Conservation (phyloP, 2,113 vertebrate genomes). For the Rhizomys pruinosus region DNA sequence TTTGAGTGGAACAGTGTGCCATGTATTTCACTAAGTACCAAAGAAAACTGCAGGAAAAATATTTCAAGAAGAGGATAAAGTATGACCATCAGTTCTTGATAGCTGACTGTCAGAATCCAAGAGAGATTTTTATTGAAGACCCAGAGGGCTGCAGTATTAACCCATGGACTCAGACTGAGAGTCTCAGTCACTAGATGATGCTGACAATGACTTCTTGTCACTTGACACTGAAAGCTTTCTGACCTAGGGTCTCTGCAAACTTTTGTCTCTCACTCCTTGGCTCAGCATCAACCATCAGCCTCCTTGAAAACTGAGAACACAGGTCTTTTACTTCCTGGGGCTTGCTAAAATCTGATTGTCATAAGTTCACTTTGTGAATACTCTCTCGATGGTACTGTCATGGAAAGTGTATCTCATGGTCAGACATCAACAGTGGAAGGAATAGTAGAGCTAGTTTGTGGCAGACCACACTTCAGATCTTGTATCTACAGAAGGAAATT, state of each 20-base stretch:
- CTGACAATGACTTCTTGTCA: background rate
- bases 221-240: background rate
- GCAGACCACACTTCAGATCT: background rate
- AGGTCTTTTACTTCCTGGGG: background rate
- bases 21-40: background rate
- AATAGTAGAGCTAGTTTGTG: background rate
- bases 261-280: background rate
- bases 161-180: background rate
- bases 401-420: background rate
- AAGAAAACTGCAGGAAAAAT: background rate
- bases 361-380: background rate
- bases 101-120: background rate
- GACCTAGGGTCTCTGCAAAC: background rate
- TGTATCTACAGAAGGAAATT: background rate
- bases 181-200: background rate
- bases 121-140: background rate
- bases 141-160: background rate
- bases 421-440: background rate
- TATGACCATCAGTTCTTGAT: background rate
- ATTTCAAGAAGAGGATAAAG: background rate
- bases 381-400: background rate
- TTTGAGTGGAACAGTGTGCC: background rate
- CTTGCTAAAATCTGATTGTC: background rate
- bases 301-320: background rate
- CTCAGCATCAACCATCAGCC: background rate